phyloP scores from a whole-genome alignment of 1,140 invertebrate species.

The Mylabris phalerata region DNA sequence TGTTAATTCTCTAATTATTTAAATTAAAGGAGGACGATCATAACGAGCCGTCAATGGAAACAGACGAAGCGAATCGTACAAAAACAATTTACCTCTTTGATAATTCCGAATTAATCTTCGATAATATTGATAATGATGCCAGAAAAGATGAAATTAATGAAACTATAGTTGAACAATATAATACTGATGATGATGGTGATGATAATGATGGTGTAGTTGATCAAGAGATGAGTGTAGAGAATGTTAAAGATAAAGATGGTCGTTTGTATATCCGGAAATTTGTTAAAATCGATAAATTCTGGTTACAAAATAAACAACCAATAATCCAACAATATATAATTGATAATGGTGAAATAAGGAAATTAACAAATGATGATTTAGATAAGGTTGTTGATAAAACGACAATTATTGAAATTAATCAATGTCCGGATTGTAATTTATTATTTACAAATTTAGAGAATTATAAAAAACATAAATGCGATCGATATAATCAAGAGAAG shows the following conservation, averaged over 20 bases:
- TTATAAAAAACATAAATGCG: conserved; percentile 33
- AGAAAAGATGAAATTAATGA: not conserved
- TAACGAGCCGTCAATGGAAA: too few relatives aligned
- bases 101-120: not conserved
- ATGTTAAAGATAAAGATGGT: conserved; percentile 47
- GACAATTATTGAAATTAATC: conserved; percentile 28
- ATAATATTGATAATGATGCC: not conserved
- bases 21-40: too few relatives aligned
- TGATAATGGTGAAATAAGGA: conserved; percentile 18
- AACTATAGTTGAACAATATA: not conserved
- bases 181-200: not conserved
- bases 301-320: conserved; percentile 35
- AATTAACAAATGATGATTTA: conserved; percentile 18
- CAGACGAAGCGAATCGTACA: too few relatives aligned
- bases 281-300: conserved; percentile 51
- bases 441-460: conserved; percentile 30
- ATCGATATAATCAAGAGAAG: conserved; percentile 2
- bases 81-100: not conserved
- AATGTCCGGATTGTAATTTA: conserved; percentile 29
- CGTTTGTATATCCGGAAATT: conserved; percentile 47
- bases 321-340: conserved; percentile 18
- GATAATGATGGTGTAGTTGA: conserved; percentile 1
- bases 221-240: conserved; percentile 34
- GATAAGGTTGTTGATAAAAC: conserved; percentile 13
- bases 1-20: too few relatives aligned